These are phyloP conservation scores for Halcyon malimbica DNA, from an alignment of 2,113 vertebrate species.

Conservation along the genomic window DNA sequence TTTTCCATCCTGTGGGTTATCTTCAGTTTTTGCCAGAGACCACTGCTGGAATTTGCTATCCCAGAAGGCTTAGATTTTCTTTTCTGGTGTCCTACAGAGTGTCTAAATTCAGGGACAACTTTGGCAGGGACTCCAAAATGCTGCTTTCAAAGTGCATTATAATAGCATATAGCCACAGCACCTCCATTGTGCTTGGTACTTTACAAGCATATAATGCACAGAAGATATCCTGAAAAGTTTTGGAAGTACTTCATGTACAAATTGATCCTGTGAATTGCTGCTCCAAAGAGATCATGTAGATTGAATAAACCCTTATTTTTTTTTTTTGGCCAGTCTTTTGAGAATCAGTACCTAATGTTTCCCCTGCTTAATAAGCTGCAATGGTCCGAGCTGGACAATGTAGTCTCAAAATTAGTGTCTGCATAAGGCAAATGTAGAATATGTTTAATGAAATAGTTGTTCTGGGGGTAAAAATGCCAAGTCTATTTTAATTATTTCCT, in stretches of 20 bases:
- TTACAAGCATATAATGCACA: not conserved
- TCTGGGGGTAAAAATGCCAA: not conserved
- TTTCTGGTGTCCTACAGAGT: not conserved
- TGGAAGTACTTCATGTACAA: not conserved
- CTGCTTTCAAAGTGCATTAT: not conserved
- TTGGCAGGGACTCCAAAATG: not conserved
- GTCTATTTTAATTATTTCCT: not conserved
- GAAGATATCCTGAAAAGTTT: not conserved
- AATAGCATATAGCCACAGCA: not conserved
- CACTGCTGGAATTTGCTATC: not conserved
- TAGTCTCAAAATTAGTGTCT: not conserved
- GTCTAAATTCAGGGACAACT: not conserved
- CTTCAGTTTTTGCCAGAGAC: not conserved
- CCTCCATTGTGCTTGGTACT: not conserved
- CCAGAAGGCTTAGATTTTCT: not conserved
- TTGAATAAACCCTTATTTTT: not conserved
- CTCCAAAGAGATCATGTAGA: not conserved
- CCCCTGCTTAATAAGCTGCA: not conserved
- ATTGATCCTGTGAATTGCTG: not conserved
- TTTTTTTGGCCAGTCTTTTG: not conserved
- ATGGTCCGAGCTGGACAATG: not conserved
- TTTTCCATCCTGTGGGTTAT: not conserved
- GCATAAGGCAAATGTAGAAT: not conserved
- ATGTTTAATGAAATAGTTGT: not conserved
- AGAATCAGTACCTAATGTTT: not conserved